Base-by-base conservation (phyloP, 2,888 invertebrate species). In the Candidula unifasciata region DNA sequence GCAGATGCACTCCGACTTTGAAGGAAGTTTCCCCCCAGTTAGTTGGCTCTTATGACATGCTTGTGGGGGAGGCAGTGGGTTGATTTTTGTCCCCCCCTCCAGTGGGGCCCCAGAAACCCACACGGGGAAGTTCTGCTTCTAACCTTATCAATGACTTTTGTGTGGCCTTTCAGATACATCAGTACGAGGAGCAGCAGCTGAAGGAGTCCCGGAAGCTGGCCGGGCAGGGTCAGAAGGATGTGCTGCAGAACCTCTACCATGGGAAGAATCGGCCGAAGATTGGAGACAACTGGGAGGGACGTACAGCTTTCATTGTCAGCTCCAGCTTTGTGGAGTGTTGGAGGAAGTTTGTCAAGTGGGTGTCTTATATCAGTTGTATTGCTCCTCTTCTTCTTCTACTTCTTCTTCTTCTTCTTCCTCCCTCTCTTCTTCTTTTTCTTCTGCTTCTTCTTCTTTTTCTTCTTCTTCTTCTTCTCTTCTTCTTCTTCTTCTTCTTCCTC, bases 291-390 rank as follows among this genome's bases (percentile, higher is more conserved):
- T 79, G 87, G 71, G 86, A 83, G 27, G 74, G 83, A 2, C 35
- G 60, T 10, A 69, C 83, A 3, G 86, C 90, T 10, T 89, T 88
- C 86, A 85, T 93, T 82, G 88, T 94, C 79, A 91, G 90, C 86
- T 89, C 88, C 66, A 89, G 91, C 33, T 95, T 95, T 89, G 88
- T 94, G 10, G 91, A 93, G 71, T 89, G 91, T 24, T 94, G 94
- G 94, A 91, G 93, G 79, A 92, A 91, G 86, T 95, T 94, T 89
- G 89, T 94, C 79, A 94, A 91, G 94, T 94, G 89, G 68, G 85
- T 57, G 5, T 66, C 30, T 69, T 69, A 0, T 30, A 30, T 76
- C 21, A 27, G 44, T 44, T 10, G 44, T 44, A 44, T 10, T 44
- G 3, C 44, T 44, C 44, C 10, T 44, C 44, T 44, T 44, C 44